Percentiles rank a stretch among this genome's conserved stretches.
Evolutionary conservation across 2,113 vertebrate species (phyloP).

Genomic region (Gracilinanus agilis): DNA sequence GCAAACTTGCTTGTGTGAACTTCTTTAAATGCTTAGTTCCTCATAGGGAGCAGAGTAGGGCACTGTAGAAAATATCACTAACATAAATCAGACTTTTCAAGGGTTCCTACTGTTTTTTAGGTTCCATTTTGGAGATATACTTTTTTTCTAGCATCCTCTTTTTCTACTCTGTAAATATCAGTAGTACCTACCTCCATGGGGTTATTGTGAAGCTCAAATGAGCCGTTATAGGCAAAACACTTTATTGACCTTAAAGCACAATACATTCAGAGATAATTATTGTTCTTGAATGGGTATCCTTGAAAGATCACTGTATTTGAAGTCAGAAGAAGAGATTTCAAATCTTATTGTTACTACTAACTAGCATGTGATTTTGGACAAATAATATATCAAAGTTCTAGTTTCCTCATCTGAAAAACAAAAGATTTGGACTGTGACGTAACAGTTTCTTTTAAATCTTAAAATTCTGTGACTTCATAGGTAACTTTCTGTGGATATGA

Average conservation of each 20-base stretch:
- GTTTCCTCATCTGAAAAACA: not conserved
- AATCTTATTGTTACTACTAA: not conserved
- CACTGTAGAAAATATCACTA: not conserved
- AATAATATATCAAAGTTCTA: not conserved
- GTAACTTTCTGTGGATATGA: not conserved
- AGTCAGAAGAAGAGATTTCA: not conserved
- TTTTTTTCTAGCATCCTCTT: not conserved
- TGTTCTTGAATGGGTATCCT: not conserved
- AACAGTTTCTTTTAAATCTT: not conserved
- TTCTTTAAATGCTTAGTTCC: not conserved
- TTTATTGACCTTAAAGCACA: not conserved
- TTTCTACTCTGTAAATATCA: not conserved
- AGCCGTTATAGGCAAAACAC: not conserved
- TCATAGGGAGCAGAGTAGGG: not conserved
- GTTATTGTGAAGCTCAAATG: not conserved
- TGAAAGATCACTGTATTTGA: not conserved
- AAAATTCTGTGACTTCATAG: not conserved
- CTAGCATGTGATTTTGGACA: not conserved
- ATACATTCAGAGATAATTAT: not conserved
- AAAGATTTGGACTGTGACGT: not conserved
- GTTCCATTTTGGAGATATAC: not conserved
- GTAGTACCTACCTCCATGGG: not conserved
- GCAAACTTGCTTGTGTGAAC: not conserved
- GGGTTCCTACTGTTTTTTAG: not conserved
- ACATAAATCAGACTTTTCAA: not conserved